These are phyloP conservation scores for Eurytoma adleriae DNA, from an alignment of 2,888 invertebrate genomes.

Conservation along the genomic window DNA sequence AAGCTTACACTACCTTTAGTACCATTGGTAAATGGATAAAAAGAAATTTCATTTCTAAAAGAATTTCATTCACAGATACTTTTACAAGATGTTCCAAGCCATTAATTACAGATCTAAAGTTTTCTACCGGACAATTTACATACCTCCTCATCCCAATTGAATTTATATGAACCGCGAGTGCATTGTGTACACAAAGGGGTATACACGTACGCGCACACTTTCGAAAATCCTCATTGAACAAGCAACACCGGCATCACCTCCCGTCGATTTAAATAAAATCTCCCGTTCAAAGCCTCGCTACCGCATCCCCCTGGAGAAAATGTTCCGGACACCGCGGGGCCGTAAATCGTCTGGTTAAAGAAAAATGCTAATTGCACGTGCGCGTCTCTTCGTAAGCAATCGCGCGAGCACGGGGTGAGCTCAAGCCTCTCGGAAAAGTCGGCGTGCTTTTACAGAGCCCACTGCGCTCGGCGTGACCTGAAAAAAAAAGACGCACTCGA, in stretches of 20 bases:
- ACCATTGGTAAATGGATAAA: too few relatives aligned
- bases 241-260: too few relatives aligned
- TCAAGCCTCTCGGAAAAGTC: neutral
- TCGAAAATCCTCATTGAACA: too few relatives aligned
- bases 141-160: too few relatives aligned
- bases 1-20: too few relatives aligned
- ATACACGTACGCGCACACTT: too few relatives aligned
- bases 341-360: neutral
- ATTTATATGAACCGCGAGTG: neutral
- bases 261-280: neutral
- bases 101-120: too few relatives aligned
- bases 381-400: neutral
- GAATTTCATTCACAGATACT: too few relatives aligned
- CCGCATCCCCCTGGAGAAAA: constrained; percentile 2
- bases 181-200: neutral
- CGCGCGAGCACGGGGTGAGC: neutral
- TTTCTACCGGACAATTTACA: too few relatives aligned
- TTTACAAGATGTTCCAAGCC: too few relatives aligned
- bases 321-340: neutral
- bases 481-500: neutral
- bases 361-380: constrained; percentile 1
- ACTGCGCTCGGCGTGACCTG: neutral
- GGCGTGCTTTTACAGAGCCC: neutral
- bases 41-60: too few relatives aligned
- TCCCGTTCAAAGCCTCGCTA: neutral